These are phyloP conservation scores for Botia almorhae DNA, from an alignment of 2,797 vertebrate species.

Conservation along the genomic window DNA sequence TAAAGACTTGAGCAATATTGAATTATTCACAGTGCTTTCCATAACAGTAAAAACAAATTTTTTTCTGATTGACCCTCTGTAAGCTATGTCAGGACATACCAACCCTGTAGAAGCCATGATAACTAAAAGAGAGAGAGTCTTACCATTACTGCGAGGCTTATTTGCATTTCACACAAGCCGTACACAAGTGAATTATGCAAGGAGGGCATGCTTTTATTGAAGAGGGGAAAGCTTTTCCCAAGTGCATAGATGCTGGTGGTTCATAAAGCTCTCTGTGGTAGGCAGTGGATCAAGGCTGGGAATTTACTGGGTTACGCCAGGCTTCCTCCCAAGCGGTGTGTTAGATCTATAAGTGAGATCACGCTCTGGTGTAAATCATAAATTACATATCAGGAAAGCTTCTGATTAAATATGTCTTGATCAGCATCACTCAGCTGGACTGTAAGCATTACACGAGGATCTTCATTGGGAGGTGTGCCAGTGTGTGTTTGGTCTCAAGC, in stretches of 20 bases:
- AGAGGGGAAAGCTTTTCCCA: constrained; percentile 43
- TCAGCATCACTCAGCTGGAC: background rate
- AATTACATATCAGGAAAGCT: constrained; percentile 35
- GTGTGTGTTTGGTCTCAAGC: background rate
- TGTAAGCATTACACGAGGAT: background rate
- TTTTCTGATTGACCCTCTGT: constrained; percentile 29
- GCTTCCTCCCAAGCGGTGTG: constrained; percentile 15
- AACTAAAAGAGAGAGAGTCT: constrained; percentile 24
- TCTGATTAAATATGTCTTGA: constrained; percentile 16
- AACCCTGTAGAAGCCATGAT: constrained; percentile 12
- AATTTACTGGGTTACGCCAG: constrained; percentile 3
- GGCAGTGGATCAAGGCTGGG: constrained; percentile 44
- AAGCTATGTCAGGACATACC: constrained; percentile 43
- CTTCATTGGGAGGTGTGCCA: background rate
- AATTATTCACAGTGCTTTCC: constrained; percentile 40
- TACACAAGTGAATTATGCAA: constrained; percentile 53
- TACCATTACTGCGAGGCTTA: constrained; percentile 27
- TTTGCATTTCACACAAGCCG: constrained; percentile 57
- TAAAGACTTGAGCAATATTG: constrained; percentile 32
- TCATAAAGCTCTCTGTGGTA: constrained; percentile 50
- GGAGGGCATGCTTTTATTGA: constrained; percentile 39
- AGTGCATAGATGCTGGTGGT: constrained; percentile 35
- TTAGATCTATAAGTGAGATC: constrained; percentile 40
- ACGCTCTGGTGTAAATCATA: constrained; percentile 25
- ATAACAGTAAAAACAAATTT: constrained; percentile 18